phyloP scores from a whole-genome alignment of 2,113 vertebrate species.

The Tragulus kanchil region DNA sequence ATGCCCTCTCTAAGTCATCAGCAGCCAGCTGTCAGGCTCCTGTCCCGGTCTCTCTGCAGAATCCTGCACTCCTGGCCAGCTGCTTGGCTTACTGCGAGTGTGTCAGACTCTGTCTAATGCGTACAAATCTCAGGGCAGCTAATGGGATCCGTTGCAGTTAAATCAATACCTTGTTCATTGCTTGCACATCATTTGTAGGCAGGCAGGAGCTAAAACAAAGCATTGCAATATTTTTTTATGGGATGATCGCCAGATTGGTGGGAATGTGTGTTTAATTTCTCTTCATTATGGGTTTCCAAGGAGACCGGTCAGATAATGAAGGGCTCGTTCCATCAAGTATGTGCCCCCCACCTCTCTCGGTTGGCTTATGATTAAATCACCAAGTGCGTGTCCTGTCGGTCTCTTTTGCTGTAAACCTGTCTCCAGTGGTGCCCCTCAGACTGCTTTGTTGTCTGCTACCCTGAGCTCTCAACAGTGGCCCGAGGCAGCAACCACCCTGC shows the following conservation, averaged over 20 bases:
- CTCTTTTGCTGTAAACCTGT: background rate
- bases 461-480: background rate
- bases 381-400: rapidly evolving
- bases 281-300: constrained; percentile 50
- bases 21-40: background rate
- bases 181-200: background rate
- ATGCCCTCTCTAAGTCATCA: rapidly evolving
- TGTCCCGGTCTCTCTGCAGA: rapidly evolving
- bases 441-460: rapidly evolving
- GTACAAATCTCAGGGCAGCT: background rate
- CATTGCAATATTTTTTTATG: background rate
- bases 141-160: background rate
- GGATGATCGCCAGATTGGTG: background rate
- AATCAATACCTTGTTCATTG: background rate
- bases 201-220: constrained; percentile 27
- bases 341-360: background rate
- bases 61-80: background rate
- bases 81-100: background rate
- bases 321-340: background rate
- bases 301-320: constrained; percentile 5
- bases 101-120: background rate
- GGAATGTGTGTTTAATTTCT: background rate
- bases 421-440: rapidly evolving
- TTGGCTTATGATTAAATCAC: background rate
- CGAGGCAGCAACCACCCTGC: background rate